Evolutionary conservation across 2,113 vertebrate genomes (phyloP).

Genomic region (Platysternon megacephalum): DNA sequence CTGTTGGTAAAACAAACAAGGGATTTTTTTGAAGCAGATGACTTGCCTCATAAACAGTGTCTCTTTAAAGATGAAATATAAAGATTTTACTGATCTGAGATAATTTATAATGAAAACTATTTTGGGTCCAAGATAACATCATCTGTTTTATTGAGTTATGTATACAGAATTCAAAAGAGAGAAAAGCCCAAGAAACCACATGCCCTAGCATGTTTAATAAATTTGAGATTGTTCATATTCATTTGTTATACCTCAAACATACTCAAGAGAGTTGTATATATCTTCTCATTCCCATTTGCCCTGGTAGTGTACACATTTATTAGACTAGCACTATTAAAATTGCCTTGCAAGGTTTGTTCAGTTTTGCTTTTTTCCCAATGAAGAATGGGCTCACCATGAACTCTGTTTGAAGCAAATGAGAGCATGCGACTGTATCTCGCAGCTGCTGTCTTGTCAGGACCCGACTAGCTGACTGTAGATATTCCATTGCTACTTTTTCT

Average conservation of each 20-base stretch:
- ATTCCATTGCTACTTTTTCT: slow-evolving; percentile 90
- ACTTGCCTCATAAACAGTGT: background rate
- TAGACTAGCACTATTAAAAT: background rate
- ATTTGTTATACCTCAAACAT: background rate
- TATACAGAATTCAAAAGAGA: background rate
- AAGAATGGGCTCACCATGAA: slow-evolving; percentile 87
- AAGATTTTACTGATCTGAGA: background rate
- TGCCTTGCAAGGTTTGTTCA: background rate
- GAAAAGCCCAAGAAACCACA: rapidly evolving
- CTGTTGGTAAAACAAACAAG: background rate
- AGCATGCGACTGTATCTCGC: slow-evolving; percentile 80
- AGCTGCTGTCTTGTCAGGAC: slow-evolving; percentile 88
- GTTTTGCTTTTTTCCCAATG: background rate
- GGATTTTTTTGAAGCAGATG: background rate
- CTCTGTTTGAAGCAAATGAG: slow-evolving; percentile 91
- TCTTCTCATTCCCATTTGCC: background rate
- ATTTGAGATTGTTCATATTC: background rate
- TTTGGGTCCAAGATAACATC: background rate
- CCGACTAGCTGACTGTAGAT: slow-evolving; percentile 88
- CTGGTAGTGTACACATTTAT: background rate
- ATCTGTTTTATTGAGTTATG: background rate
- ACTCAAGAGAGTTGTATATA: background rate
- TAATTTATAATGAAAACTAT: background rate
- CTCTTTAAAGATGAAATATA: background rate
- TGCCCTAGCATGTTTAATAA: background rate